These are phyloP conservation scores for Enteromius fasciolatus DNA, from an alignment of 2,797 vertebrate species.

Conservation along the genomic window DNA sequence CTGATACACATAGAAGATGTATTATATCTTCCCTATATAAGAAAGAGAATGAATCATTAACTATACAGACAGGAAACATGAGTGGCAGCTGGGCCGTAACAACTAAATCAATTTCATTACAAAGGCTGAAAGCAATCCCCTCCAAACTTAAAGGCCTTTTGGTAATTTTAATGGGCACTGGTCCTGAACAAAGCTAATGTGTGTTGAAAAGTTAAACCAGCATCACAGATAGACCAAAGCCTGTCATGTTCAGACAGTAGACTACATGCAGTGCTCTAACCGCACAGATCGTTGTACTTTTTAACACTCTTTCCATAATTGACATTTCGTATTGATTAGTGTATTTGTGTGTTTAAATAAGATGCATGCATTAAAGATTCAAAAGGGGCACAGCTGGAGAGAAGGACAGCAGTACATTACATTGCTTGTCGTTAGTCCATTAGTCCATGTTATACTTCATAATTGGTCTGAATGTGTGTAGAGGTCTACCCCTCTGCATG, in stretches of 20 bases:
- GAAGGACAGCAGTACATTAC: constrained; percentile 7
- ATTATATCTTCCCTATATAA: background rate
- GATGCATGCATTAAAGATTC: constrained; percentile 47
- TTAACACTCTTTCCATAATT: constrained; percentile 20
- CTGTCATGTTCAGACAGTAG: background rate
- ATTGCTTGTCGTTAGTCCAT: background rate
- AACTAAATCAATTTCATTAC: background rate
- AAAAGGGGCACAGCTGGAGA: constrained; percentile 35
- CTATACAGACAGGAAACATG: background rate
- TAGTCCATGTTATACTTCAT: background rate
- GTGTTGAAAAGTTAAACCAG: background rate
- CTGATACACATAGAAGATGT: background rate
- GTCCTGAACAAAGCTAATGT: constrained; percentile 1
- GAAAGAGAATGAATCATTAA: background rate
- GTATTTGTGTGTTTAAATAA: constrained; percentile 23
- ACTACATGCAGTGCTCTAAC: background rate
- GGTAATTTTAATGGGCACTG: background rate
- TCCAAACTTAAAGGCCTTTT: background rate
- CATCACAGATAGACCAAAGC: background rate
- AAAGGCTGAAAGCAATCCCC: background rate
- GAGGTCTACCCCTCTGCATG: background rate
- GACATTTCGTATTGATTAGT: constrained; percentile 50
- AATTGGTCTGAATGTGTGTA: background rate
- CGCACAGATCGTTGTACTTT: background rate
- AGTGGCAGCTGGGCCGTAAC: background rate